Evolutionary conservation across 2,113 vertebrate species (phyloP).

Genomic region (Aegypius monachus): DNA sequence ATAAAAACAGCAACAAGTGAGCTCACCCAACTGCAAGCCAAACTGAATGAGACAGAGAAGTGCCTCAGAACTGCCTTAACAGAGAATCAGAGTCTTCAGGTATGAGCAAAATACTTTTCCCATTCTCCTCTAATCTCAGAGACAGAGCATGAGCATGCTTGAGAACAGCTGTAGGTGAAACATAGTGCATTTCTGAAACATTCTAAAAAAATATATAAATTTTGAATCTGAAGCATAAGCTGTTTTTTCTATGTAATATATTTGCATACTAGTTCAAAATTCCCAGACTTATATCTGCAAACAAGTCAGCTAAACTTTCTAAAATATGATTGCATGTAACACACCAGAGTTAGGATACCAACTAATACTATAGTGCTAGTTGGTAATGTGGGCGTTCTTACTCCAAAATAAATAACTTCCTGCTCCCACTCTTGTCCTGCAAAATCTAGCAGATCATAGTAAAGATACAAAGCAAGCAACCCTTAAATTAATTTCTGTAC

Average conservation of each 20-base stretch:
- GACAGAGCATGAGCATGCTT: background rate
- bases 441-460: background rate
- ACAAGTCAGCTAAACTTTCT: background rate
- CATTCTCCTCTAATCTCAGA: background rate
- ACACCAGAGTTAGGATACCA: background rate
- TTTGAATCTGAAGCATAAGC: background rate
- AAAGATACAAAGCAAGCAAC: background rate
- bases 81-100: slow-evolving; percentile 66
- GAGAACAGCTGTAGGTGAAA: background rate
- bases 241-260: background rate
- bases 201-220: background rate
- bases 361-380: background rate
- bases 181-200: background rate
- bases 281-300: background rate
- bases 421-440: background rate
- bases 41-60: slow-evolving; percentile 71
- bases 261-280: background rate
- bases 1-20: slow-evolving; percentile 33
- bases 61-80: slow-evolving; percentile 55
- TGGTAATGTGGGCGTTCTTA: background rate
- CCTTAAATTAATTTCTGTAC: background rate
- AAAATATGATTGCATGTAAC: background rate
- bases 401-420: background rate
- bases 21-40: slow-evolving; percentile 61
- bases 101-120: slow-evolving; percentile 3